Percentiles rank a stretch among this genome's conserved stretches.
phyloP scores from a whole-genome alignment of 2,888 invertebrate species.

The Amaurobius ferox region DNA sequence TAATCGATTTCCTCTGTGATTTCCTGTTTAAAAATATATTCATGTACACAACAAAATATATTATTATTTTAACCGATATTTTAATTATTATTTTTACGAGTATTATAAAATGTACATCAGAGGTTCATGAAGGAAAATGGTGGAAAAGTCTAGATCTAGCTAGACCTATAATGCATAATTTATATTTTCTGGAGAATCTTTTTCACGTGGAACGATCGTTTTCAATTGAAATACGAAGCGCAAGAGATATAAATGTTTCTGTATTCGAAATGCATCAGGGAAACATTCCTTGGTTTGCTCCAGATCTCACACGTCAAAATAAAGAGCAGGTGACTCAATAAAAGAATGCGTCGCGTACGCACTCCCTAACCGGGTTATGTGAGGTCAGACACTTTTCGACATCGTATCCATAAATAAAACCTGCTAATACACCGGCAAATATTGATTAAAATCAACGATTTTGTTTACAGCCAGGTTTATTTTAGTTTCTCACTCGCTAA shows the following conservation, averaged over 20 bases:
- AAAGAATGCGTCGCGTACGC: conserved; percentile 10
- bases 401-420: conserved; percentile 28
- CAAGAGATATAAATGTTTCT: neutral
- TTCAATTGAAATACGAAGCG: neutral
- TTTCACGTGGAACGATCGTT: too few relatives aligned
- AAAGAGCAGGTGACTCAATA: conserved; percentile 13
- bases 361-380: conserved; percentile 18
- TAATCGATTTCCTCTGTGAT: too few relatives aligned
- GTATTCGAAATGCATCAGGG: neutral
- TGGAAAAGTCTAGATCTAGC: too few relatives aligned
- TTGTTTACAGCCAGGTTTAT: conserved; percentile 29
- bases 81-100: too few relatives aligned
- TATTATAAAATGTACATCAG: too few relatives aligned
- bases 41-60: too few relatives aligned
- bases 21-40: too few relatives aligned
- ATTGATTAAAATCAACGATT: conserved; percentile 33
- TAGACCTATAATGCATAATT: too few relatives aligned
- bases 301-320: conserved; percentile 5
- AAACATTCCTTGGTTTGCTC: neutral
- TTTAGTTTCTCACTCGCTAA: conserved; percentile 17
- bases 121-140: too few relatives aligned
- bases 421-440: conserved; percentile 22
- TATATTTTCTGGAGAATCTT: too few relatives aligned
- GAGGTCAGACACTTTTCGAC: conserved; percentile 19
- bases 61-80: too few relatives aligned